These are phyloP conservation scores for Etia nguti DNA, from an alignment of 2,113 vertebrate genomes.

Conservation along the genomic window DNA sequence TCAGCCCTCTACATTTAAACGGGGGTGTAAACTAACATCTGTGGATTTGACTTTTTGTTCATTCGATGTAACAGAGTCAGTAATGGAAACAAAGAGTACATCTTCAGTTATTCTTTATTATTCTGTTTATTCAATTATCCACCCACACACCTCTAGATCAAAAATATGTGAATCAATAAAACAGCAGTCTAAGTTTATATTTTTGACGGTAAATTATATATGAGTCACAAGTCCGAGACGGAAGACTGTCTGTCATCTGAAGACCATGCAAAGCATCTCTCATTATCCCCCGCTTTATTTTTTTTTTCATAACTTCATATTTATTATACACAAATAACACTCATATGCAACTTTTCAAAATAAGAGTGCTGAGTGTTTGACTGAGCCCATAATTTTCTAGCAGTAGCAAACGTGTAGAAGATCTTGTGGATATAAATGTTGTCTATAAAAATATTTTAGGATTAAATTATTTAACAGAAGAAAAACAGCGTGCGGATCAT, in stretches of 20 bases:
- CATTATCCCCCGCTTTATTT: accelerated
- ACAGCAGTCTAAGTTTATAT: neutral
- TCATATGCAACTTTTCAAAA: neutral
- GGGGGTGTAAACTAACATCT: neutral
- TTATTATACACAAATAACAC: neutral
- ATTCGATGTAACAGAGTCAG: neutral
- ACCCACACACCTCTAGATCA: neutral
- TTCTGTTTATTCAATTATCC: neutral
- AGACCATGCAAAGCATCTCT: neutral
- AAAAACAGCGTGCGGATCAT: neutral
- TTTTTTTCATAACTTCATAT: neutral
- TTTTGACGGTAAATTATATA: neutral
- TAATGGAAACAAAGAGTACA: neutral
- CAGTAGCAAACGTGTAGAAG: neutral
- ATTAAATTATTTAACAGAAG: neutral
- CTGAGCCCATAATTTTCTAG: neutral
- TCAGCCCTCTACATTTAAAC: neutral
- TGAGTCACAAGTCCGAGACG: neutral
- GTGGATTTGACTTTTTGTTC: accelerated
- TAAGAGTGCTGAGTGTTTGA: neutral
- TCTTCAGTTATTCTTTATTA: neutral
- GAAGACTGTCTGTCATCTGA: neutral
- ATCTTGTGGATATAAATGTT: neutral
- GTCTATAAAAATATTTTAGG: neutral
- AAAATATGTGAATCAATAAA: neutral